Conservation (phyloP, 2,113 vertebrate genomes). For the Cyprinus carpio region DNA sequence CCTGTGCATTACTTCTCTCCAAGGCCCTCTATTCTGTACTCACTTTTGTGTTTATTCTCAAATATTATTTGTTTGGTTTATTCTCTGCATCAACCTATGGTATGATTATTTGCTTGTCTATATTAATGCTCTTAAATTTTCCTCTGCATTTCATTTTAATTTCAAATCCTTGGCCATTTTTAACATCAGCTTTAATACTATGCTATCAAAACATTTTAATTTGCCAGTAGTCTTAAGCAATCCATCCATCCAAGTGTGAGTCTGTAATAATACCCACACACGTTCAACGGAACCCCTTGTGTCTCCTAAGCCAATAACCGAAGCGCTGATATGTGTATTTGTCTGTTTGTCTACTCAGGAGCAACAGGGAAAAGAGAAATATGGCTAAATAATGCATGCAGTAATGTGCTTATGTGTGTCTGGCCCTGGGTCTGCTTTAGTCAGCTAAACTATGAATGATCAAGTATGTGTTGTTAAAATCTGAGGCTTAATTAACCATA, state of each 20-base stretch:
- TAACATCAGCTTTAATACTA: background rate
- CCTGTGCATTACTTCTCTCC: background rate
- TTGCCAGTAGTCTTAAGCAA: background rate
- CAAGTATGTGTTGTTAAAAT: conserved; percentile 49
- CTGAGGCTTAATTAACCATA: conserved; percentile 42
- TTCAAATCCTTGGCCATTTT: background rate
- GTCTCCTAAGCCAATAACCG: background rate
- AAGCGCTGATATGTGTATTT: background rate
- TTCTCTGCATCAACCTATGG: background rate
- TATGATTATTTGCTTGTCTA: background rate
- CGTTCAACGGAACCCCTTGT: background rate
- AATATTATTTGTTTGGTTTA: conserved; percentile 6
- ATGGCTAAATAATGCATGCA: conserved; percentile 48
- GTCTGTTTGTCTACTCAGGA: conserved; percentile 7
- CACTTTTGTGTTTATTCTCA: background rate
- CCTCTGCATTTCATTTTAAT: conserved; percentile 1
- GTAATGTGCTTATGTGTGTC: background rate
- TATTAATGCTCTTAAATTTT: background rate
- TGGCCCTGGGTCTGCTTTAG: conserved; percentile 20
- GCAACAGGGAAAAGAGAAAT: conserved; percentile 25
- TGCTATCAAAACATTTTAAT: background rate
- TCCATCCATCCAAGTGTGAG: conserved; percentile 14
- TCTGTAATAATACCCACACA: background rate
- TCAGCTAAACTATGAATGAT: conserved; percentile 42
- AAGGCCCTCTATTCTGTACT: background rate